These are phyloP conservation scores for Albula goreensis DNA, from an alignment of 2,113 vertebrate species.

Conservation along the genomic window DNA sequence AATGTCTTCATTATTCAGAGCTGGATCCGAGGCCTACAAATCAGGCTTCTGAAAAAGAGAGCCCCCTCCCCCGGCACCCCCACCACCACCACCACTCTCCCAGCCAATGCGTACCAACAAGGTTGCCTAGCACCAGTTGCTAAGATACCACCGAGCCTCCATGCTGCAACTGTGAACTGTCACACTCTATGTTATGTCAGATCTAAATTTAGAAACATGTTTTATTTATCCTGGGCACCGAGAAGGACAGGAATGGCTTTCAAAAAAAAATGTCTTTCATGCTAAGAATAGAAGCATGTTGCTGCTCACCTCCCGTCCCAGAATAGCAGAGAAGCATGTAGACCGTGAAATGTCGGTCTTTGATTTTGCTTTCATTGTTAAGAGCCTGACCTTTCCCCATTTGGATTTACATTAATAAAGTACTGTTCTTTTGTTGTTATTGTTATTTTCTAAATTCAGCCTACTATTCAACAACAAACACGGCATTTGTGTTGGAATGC, in stretches of 20 bases:
- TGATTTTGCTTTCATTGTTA: background rate
- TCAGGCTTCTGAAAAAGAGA: slow-evolving; percentile 44
- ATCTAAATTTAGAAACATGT: slow-evolving; percentile 70
- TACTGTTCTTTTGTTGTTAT: background rate
- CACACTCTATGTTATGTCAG: slow-evolving; percentile 66
- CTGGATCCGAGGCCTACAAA: background rate
- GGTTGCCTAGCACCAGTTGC: slow-evolving; percentile 72
- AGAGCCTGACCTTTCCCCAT: background rate
- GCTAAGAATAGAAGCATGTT: slow-evolving; percentile 32
- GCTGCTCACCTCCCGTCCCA: slow-evolving; percentile 40
- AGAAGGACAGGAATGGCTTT: slow-evolving; percentile 60
- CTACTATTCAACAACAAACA: background rate
- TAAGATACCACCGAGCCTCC: slow-evolving; percentile 63
- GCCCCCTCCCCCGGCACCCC: slow-evolving; percentile 32
- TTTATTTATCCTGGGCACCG: slow-evolving; percentile 60
- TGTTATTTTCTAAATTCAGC: background rate
- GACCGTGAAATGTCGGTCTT: background rate
- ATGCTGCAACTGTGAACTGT: slow-evolving; percentile 58
- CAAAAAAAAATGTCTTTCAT: slow-evolving; percentile 36
- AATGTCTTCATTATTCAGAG: slow-evolving; percentile 45
- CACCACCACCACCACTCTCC: slow-evolving; percentile 46
- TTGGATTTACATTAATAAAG: background rate
- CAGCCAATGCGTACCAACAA: slow-evolving; percentile 69
- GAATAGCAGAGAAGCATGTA: background rate
- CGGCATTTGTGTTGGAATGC: background rate